These are phyloP conservation scores for Synergus gifuensis DNA, from an alignment of 2,888 invertebrate genomes.

Conservation along the genomic window DNA sequence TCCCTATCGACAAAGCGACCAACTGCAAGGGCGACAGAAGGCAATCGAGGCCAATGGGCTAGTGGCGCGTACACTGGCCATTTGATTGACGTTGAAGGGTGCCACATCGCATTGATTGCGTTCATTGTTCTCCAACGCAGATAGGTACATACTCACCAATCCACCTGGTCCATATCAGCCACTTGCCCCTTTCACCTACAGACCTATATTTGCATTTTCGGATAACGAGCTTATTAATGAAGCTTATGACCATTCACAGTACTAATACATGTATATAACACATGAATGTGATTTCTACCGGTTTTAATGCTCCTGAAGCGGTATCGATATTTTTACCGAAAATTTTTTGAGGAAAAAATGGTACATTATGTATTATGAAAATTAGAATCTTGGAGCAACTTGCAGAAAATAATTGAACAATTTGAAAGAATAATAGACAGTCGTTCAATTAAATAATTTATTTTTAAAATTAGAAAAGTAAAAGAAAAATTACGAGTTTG, in stretches of 20 bases:
- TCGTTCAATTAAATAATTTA: too few relatives aligned
- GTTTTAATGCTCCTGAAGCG: too few relatives aligned
- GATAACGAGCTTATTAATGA: not conserved
- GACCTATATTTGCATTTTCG: conserved; percentile 44
- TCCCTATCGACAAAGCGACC: conserved; percentile 27
- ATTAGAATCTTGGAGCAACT: too few relatives aligned
- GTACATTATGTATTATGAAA: too few relatives aligned
- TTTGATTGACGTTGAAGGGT: conserved; percentile 74
- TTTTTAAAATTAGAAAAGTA: not conserved
- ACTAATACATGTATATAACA: too few relatives aligned
- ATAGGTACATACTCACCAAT: conserved; percentile 40
- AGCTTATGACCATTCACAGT: too few relatives aligned
- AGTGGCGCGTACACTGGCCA: conserved; percentile 68
- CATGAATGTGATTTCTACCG: too few relatives aligned
- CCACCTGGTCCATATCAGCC: conserved; percentile 35
- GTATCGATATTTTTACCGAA: too few relatives aligned
- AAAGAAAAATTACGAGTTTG: not conserved
- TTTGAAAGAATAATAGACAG: too few relatives aligned
- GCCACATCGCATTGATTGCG: conserved; percentile 72
- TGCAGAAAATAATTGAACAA: too few relatives aligned
- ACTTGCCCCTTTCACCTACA: conserved; percentile 12
- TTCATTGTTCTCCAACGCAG: conserved; percentile 72
- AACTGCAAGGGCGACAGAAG: conserved; percentile 46
- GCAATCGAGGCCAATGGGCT: conserved; percentile 70
- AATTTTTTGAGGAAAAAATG: too few relatives aligned